These are phyloP conservation scores for Dasyprocta punctata DNA, from an alignment of 2,113 vertebrate genomes.

Conservation along the genomic window DNA sequence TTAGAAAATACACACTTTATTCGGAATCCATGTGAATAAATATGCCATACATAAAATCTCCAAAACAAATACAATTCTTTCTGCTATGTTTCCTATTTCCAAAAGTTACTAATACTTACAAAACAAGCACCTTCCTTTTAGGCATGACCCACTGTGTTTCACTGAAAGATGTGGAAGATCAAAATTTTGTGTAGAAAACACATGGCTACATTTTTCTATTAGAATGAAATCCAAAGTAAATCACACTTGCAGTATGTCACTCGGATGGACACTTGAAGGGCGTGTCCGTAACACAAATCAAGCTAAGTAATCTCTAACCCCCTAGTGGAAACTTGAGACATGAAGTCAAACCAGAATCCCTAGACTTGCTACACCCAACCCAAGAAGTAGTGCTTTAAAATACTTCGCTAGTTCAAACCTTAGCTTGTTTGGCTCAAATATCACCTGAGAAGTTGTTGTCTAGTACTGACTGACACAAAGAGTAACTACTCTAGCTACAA, in stretches of 20 bases:
- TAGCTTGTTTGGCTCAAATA: not conserved
- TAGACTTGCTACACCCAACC: not conserved
- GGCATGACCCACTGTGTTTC: not conserved
- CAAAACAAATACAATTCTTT: not conserved
- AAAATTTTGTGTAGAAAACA: not conserved
- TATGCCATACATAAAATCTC: not conserved
- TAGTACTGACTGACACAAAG: not conserved
- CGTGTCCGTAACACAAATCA: not conserved
- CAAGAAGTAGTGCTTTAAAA: not conserved
- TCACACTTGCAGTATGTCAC: not conserved
- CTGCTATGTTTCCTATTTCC: not conserved
- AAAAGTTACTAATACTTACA: not conserved
- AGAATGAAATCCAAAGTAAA: conserved; percentile 46
- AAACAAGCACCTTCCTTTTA: not conserved
- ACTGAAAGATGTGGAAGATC: not conserved
- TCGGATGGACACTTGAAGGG: not conserved
- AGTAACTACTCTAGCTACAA: not conserved
- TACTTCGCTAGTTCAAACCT: not conserved
- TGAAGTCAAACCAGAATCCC: not conserved
- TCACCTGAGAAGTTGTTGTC: not conserved
- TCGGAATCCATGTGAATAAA: conserved; percentile 26
- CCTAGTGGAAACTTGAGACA: not conserved
- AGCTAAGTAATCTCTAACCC: not conserved
- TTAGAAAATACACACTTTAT: conserved; percentile 9
- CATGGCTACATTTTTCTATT: not conserved